Conservation (phyloP, 2,113 vertebrate species). For the Rhagologus leucostigma region DNA sequence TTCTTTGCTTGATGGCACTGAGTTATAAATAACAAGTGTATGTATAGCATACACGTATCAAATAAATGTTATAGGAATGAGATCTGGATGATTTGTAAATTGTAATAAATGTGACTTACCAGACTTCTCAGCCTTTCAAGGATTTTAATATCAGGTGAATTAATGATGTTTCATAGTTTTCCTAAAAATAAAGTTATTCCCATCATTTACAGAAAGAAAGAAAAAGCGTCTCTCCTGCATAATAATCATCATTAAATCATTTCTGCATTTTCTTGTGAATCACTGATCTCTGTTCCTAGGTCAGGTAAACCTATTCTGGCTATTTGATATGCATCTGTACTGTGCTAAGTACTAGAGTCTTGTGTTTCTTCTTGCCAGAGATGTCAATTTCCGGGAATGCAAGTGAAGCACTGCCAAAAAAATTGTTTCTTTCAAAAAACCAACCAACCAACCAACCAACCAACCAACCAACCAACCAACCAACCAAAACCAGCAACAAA, state of each 20-base stretch:
- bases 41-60: background rate
- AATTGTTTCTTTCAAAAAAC: background rate
- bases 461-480: background rate
- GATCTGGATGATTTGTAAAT: background rate
- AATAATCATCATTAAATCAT: background rate
- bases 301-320: background rate
- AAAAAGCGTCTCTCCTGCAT: background rate
- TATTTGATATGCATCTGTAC: background rate
- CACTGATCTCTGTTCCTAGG: background rate
- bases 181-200: background rate
- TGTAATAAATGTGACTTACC: background rate
- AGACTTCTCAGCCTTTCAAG: background rate
- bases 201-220: background rate
- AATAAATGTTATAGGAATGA: background rate
- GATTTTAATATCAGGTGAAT: background rate
- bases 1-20: background rate
- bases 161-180: background rate
- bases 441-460: accelerated
- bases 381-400: background rate
- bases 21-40: background rate
- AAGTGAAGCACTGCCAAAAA: background rate
- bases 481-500: background rate
- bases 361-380: background rate
- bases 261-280: background rate
- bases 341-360: background rate